Base-by-base conservation (phyloP, 1,140 invertebrate genomes). In the Halictus rubicundus region DNA sequence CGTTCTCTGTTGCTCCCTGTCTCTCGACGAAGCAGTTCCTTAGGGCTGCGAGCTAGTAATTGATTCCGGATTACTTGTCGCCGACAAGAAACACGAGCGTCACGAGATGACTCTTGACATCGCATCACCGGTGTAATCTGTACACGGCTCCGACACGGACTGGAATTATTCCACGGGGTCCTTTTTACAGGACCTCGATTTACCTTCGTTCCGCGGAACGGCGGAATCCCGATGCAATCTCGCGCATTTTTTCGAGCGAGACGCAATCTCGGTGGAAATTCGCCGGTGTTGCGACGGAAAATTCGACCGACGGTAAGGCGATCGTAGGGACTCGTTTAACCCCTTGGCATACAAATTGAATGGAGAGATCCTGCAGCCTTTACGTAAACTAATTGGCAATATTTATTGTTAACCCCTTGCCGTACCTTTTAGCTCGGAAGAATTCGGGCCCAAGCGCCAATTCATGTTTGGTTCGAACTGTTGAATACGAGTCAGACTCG, bases 1-100 rank as follows among this genome's bases (percentile, higher is more conserved):
- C 54, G 37, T 57, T 61, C 25, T 60, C 61, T n/a, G 0, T n/a
- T 8, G 4, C n/a, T n/a, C 54, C n/a, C 21, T n/a, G 21, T 57
- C 54, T n/a, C 16, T 25, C 68, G 32, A 46, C 78, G 70, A 54
- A 37, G 10, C 37, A 86, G 80, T 90, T 91, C 83, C 85, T 90
- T 85, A 84, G 80, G 84, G 81, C 80, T 78, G 81, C 84, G 72
- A 70, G 83, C 64, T 72, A 72, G 86, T 91, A 90, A 92, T 92
- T 91, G 89, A 92, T 91, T 92, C 86, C 84, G 78, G 83, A 91
- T 91, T 89, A 88, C 88, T 81, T 87, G 89, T 88, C 86, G 69
- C 70, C 68, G 65, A 71, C 60, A 68, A 79, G 77, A 73, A 84
- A 79, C 81, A 81, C 77, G 79, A 84, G 37, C 69, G 54, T 83